Evolutionary conservation across 2,113 vertebrate genomes (phyloP).

Genomic region (Lichenostomus cassidix): DNA sequence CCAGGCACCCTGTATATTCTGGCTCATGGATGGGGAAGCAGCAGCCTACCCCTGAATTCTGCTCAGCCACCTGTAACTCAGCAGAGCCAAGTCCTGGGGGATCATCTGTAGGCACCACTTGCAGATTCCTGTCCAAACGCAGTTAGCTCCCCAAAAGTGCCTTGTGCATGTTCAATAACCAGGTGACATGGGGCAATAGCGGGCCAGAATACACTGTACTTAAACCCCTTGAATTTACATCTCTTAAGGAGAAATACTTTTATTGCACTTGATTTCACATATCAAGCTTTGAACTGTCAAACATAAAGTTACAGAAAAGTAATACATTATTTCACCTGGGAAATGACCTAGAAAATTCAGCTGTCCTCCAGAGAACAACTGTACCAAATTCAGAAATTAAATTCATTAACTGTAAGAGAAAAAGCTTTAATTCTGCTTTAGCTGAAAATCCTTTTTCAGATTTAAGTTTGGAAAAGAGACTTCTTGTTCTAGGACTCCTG

Average conservation of each 20-base stretch:
- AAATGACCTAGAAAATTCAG: conserved; percentile 48
- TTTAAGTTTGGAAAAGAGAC: background rate
- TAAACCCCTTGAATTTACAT: background rate
- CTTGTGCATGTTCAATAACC: background rate
- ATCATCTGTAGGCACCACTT: background rate
- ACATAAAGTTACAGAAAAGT: background rate
- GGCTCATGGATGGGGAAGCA: background rate
- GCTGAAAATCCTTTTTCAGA: background rate
- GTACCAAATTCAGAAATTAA: background rate
- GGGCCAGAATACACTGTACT: background rate
- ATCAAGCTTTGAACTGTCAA: background rate
- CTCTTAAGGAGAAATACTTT: background rate
- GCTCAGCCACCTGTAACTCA: background rate
- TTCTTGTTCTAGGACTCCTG: background rate
- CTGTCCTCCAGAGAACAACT: conserved; percentile 15
- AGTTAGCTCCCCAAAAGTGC: background rate
- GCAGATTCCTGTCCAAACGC: background rate
- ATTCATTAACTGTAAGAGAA: background rate
- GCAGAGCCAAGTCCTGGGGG: rapidly evolving
- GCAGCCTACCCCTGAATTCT: background rate
- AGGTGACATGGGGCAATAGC: background rate
- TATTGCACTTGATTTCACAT: background rate
- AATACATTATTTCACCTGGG: conserved; percentile 15
- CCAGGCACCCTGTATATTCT: background rate
- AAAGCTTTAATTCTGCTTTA: background rate